Base-by-base conservation (phyloP, 2,113 vertebrate species). In the Pavo muticus region DNA sequence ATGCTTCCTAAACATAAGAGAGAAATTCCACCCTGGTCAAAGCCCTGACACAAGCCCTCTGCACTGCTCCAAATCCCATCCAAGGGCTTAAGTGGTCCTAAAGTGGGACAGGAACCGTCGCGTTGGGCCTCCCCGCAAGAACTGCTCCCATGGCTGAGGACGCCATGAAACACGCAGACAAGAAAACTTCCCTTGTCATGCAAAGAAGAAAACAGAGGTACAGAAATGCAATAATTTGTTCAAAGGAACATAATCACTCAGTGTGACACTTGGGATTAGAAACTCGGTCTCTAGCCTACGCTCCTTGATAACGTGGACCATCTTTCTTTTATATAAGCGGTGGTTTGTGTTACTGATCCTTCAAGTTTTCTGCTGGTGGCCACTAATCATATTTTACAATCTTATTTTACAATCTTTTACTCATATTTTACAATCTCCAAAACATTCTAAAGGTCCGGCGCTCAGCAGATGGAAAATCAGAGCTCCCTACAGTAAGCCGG, bases 11-110 rank as follows among this genome's bases (percentile, higher is more conserved):
- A 90, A 95, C 83, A 94, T 6, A 81, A 83, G 47, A 88, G 88
- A 88, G 80, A 88, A 95, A 95, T 95, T 96, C 94, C 94, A 87
- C 61, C 61, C 95, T 96, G 95, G 96, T 95, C 95, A 96, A 90
- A 96, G 95, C 88, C 90, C 94, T 93, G 90, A 92, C 96, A 91
- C 75, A 39, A 95, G 76, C 74, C 56, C 91, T 63, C 84, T 94
- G 89, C 64, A 44, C 68, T 1, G 29, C 84, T 91, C 78, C 89
- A 73, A 87, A 45, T n/a, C 56, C 68, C 2, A 0, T 74, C 73
- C 64, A 50, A 61, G 44, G 39, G 1, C 54, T 93, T 74, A 32
- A 81, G 72, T 15, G 83, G 59, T 44, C 63, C 64, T 56, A 20
- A 52, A 78, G 21, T 4, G 52, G 72, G 67, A 72, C 52, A 61